Base-by-base conservation (phyloP, 2,888 invertebrate species). In the Lasioglossum marginatum region DNA sequence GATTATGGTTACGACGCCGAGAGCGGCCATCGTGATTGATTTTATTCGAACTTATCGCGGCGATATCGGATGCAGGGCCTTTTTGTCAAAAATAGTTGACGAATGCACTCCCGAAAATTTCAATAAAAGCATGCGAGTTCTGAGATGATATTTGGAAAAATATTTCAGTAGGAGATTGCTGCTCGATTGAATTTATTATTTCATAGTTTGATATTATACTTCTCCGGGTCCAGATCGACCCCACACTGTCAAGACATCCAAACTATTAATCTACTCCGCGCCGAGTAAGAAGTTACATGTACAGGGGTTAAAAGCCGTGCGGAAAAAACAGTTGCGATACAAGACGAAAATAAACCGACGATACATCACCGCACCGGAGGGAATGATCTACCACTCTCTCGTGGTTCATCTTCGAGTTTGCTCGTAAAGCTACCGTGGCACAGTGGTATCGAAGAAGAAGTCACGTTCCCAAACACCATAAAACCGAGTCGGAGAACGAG, bases 1-100 rank as follows among this genome's bases (percentile, higher is more conserved):
- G 60, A 82, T 85, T 66, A 81, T 71, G 23, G 37, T 34, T 45
- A 43, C 43, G 63, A 40, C 45, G 31, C 27, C 60, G n/a, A 60
- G 31, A 31, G n/a, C 31, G 34, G 31, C 23, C 31, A 27, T n/a
- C 60, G 43, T n/a, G 40, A 63, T 66, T 60, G 43, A 63, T 40
- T 19, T 19, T 66, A 31, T 31, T 23, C 66, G 66, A 31, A 6
- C 31, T 19, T 31, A 2, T 19, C 27, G 8, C 19, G 10, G 23
- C n/a, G 52, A 52, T 52, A 10, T 52, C 23, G 52, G n/a, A 52
- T 48, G 2, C 52, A 3, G 2, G 3, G 23, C 10, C 52, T 52
- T 52, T 52, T 52, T 52, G 10, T 1, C 3, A 52, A 52, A 52
- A 52, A 52, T 52, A n/a, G n/a, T 52, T 52, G 52, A 52, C 10